A percentile compares a stretch with the other conserved stretches of the same genome.
Evolutionary conservation across 2,888 invertebrate genomes (phyloP).

Genomic region (Nematopogon swammerdamellus): DNA sequence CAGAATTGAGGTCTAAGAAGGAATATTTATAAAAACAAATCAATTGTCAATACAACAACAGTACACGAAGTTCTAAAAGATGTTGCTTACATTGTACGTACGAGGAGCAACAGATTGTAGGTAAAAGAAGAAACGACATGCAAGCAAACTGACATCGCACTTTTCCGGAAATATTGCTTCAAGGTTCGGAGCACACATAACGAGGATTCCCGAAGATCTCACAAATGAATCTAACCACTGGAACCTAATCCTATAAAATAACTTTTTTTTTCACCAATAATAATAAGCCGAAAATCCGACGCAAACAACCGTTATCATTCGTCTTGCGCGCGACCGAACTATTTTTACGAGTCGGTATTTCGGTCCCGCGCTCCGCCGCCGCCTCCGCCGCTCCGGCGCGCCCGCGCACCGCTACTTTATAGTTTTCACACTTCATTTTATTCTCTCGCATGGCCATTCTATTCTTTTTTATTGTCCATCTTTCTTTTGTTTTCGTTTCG

Average conservation of each 20-base stretch:
- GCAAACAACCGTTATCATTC: not conserved
- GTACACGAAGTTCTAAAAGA: too few species aligned
- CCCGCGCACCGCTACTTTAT: constrained; percentile 24
- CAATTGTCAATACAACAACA: too few species aligned
- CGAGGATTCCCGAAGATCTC: not conserved
- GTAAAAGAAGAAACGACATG: too few species aligned
- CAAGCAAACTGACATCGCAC: too few species aligned
- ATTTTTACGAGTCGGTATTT: not conserved
- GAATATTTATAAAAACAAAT: too few species aligned
- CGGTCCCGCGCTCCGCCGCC: not conserved
- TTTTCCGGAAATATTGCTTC: too few species aligned
- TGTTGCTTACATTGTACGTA: too few species aligned
- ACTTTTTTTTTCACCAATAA: not conserved
- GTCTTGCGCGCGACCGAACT: not conserved
- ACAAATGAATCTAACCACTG: not conserved
- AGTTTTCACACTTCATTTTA: constrained; percentile 28
- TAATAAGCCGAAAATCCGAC: not conserved
- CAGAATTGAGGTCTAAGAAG: too few species aligned
- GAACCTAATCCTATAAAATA: not conserved
- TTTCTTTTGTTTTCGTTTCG: not conserved
- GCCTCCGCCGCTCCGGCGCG: constrained; percentile 19
- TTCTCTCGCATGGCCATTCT: not conserved
- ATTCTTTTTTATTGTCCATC: not conserved
- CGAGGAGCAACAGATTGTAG: too few species aligned
- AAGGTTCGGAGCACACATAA: too few species aligned